Base-by-base conservation (phyloP, 2,797 vertebrate species). In the Rachycentron canadum region DNA sequence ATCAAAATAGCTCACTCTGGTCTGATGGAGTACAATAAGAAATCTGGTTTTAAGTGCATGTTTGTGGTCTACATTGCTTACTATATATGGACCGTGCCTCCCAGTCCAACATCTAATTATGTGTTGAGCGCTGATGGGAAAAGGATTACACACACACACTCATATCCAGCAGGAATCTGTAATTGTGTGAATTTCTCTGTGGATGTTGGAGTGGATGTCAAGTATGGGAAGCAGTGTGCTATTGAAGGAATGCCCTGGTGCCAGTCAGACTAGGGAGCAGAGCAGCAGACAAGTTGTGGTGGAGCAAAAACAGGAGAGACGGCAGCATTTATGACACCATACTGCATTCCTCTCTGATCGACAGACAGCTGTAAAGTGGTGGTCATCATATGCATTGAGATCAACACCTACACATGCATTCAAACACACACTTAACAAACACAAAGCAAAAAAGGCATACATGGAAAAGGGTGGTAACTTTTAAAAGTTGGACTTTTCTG, bases 61-160 rank as follows among this genome's bases (percentile, higher is more conserved):
- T 87, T 89, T 93, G 92, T 81, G 93, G 93, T 84, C 85, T 75
- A 83, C 90, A 91, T 92, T 91, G 90, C 90, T 93, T 89, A 88
- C 89, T 93, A 92, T 94, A 93, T 92, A 91, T 90, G 92, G 92
- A 77, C 77, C 41, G n/a, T 55, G 78, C 75, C 75, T 92, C 86
- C 70, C 60, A 86, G 84, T 89, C 89, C 87, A 93, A 91, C 93
- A 70, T 94, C 91, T 93, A 93, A 94, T 94, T 94, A 94, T 93
- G 91, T 90, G 91, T 91, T 91, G 84, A 81, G 85, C 56, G 1
- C 85, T 92, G 93, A 92, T 93, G 92, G 91, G 90, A 92, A n/a
- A 92, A 85, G 85, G 83, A 91, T 88, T 84, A 84, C 85, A 79
- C 76, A 72, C 79, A 65, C 91, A 86, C 79, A 75, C 64, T 69